Evolutionary conservation across 2,113 vertebrate genomes (phyloP), one percentile per base, ranked within the genome.

Genomic region (Nerophis ophidion): DNA sequence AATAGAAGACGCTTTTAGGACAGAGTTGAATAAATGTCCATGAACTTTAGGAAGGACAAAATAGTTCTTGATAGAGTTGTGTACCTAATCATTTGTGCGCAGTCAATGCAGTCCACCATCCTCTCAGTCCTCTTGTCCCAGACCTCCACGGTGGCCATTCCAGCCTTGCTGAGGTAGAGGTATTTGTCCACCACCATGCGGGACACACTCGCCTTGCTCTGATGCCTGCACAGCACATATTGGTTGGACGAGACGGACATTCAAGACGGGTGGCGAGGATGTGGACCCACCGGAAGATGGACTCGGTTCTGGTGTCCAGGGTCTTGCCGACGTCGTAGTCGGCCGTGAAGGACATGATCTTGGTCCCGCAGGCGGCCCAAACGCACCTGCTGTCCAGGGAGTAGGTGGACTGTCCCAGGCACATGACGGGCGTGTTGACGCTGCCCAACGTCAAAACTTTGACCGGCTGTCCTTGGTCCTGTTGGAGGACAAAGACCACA

Each of bases 101-200:
- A 98, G 80, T 98, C 91, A 61, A 98, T 93, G 38, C 91, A 80
- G 80, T 93, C 91, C 65, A 89, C 87, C 85, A 95, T 91, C 69
- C 90, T 93, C 78, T 93, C 92, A 0, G 87, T 92, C 72, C 92
- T 94, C 86, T 93, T 95, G 72, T 99, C 94, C 96, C 96, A 95
- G 47, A 99, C 90, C 85, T 98, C 95, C 1, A 99, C 91, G 15
- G 89, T 81, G 2, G 93, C 83, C 14, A 92, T 90, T n/a, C 91
- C 91, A 17, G 91, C 90, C 89, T 95, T 98, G 75, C 92, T 94
- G 65, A 98, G 66, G 77, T 94, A 99, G 52, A 95, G 86, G 34
- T 83, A 90, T 44, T 93, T 92, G 50, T 98, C 96, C 64, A 96
- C 92, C 16, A 82, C 95, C 86, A 98, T 87, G 0, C 91, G 91